These are phyloP conservation scores for Ditylenchus weischeri DNA, from an alignment of 2,888 invertebrate genomes.

Conservation along the genomic window DNA sequence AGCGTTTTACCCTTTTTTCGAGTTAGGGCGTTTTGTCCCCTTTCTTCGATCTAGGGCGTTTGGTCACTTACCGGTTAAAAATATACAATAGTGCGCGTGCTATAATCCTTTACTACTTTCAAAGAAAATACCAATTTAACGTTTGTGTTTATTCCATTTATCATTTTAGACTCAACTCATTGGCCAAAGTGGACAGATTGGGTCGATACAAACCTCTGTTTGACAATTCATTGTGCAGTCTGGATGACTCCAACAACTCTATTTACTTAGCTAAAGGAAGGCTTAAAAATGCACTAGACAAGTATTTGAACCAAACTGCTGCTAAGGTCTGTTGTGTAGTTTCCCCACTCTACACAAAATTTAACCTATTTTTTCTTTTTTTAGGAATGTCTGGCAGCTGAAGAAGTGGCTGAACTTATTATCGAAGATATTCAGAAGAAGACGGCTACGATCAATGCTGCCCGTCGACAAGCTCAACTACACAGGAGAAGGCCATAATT, in stretches of 20 bases:
- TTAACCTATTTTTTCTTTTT: constrained; percentile 15
- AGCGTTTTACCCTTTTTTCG: too few species aligned
- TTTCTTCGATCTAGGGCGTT: too few species aligned
- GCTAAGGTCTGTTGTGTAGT: constrained; percentile 26
- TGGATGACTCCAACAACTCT: constrained; percentile 7
- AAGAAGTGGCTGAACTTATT: constrained; percentile 95
- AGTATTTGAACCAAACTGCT: constrained; percentile 29
- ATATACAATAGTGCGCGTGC: too few species aligned
- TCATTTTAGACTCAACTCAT: constrained; percentile 25
- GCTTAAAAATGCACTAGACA: constrained; percentile 27
- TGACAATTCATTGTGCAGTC: constrained; percentile 30
- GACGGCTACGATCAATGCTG: too few species aligned
- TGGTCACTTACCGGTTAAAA: too few species aligned
- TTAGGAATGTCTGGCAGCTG: constrained; percentile 83
- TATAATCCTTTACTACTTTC: too few species aligned
- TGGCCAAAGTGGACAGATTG: constrained; percentile 48
- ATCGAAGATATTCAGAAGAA: constrained; percentile 72
- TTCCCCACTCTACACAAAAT: neutral
- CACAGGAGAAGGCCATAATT: too few species aligned
- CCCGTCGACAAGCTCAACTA: too few species aligned
- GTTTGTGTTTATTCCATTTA: too few species aligned
- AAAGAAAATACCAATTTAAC: too few species aligned
- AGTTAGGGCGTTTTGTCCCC: too few species aligned
- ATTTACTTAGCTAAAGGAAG: constrained; percentile 15
- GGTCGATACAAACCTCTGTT: constrained; percentile 47